Base-by-base conservation (phyloP, 2,113 vertebrate genomes). In the Rhynchomys soricoides region DNA sequence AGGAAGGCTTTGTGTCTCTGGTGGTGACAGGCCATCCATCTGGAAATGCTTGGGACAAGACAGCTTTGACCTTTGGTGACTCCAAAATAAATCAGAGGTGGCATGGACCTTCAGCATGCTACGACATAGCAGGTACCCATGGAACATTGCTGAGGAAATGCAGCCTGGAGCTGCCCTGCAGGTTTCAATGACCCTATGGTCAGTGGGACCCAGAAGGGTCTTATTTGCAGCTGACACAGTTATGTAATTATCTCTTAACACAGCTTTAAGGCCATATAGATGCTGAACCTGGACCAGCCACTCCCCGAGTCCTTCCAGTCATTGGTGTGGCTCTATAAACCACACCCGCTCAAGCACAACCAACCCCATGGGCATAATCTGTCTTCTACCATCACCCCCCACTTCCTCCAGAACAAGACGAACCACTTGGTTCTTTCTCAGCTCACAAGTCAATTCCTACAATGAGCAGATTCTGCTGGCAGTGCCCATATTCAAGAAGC, bases 161-260 rank as follows among this genome's bases (percentile, higher is more conserved):
- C 48, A 10, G 59, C 48, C 45, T 0, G 0, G 0, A 5, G 73
- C 37, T 0, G 13, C 12, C 11, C 0, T 43, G 19, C 17, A 2
- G 2, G 40, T 73, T 26, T 7, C 17, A 9, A 55, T 24, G 2
- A 40, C 68, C 6, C 0, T 11, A 3, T 6, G 24, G 13, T 17
- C n/a, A 40, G 26, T 10, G 12, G 2, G 10, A 64, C n/a, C 77
- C 0, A 0, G 5, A n/a, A 2, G 2, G 0, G 4, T 37, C 50
- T 13, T 40, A 0, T 0, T 13, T 0, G 3, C 7, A 29, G 40
- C 59, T 0, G 13, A 52, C 2, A 1, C 3, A 0, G 12, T 34
- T 55, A 31, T n/a, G 9, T 31, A 24, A 31, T 26, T 0, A 9
- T 3, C 26, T 3, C 4, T 34, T 1, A 40, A 34, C 45, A 3